Evolutionary conservation across 2,888 invertebrate species (phyloP), one percentile per base, ranked within the genome.

Genomic region (Cactoblastis cactorum): DNA sequence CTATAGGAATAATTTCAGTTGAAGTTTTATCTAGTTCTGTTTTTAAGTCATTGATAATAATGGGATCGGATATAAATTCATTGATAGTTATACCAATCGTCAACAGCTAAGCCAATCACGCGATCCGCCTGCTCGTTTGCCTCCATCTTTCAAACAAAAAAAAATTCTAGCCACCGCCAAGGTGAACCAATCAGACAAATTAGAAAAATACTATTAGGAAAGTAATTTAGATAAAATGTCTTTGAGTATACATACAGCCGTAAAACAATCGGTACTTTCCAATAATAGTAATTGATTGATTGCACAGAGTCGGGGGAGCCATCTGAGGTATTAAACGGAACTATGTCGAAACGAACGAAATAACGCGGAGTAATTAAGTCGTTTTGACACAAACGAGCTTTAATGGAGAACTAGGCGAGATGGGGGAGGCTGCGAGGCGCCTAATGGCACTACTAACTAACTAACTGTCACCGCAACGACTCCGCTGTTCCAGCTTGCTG

Each of bases 391-490:
- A 74, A 77, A 77, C 76, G 74, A 75, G 77, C 78, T 71, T 76
- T 80, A 80, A 80, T 80, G 80, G 72, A 70, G 78, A 67, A 69
- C 63, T 70, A 69, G 71, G 74, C 67, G 65, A 71, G 75, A 73
- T 67, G 69, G 71, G 70, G 67, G 66, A 65, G 58, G 72, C 64
- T 68, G 68, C 70, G 74, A 71, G 41, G 70, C 69, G 70, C 74
- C 76, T 80, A 83, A 83, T 82, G 78, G 77, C 78, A 75, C 80
- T 77, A 81, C 81, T 82, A 79, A 78, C 79, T 75, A 79, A 80
- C 77, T 81, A 80, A 83, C 76, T 77, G 79, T 78, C 74, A 71
- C 80, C 80, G 65, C 79, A 82, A 77, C 78, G 76, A 72, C 71
- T 74, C 68, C 68, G 68, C 62, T 59, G 57, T 58, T 59, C 58